Evolutionary conservation across 2,888 invertebrate genomes (phyloP).

Genomic region (Nasonia oneida): DNA sequence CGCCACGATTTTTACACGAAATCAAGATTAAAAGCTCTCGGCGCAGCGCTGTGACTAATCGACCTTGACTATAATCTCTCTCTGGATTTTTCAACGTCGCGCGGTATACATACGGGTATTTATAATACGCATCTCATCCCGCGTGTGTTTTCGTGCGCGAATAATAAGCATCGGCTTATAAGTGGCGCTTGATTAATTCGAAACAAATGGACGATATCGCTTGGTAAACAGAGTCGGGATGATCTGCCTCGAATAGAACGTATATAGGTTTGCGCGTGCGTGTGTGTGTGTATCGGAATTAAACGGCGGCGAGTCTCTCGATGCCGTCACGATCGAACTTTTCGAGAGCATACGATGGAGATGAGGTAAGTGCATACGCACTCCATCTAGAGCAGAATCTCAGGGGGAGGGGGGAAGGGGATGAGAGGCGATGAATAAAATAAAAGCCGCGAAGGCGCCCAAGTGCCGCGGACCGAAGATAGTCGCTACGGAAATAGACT

Average conservation of each 20-base stretch:
- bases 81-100: background rate
- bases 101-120: background rate
- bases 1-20: background rate
- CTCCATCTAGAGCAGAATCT: background rate
- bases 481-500: constrained; percentile 64
- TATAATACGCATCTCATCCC: background rate
- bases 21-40: constrained; percentile 14
- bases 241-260: too few species aligned
- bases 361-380: background rate
- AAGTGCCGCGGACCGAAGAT: constrained; percentile 44
- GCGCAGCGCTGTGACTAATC: constrained; percentile 10
- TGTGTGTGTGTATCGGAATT: background rate
- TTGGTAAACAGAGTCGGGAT: background rate
- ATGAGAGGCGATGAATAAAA: background rate
- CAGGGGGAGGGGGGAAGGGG: background rate
- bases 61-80: constrained; percentile 21
- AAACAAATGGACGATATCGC: background rate
- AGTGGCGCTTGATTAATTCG: background rate
- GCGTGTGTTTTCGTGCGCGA: background rate
- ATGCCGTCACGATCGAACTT: background rate
- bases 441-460: constrained; percentile 11
- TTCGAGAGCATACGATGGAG: background rate
- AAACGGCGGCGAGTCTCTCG: background rate
- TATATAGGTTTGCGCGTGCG: too few species aligned
- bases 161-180: background rate